Evolutionary conservation across 1,140 invertebrate species (phyloP), one percentile per base, ranked within the genome.

Genomic region (Schmidtea mediterranea): DNA sequence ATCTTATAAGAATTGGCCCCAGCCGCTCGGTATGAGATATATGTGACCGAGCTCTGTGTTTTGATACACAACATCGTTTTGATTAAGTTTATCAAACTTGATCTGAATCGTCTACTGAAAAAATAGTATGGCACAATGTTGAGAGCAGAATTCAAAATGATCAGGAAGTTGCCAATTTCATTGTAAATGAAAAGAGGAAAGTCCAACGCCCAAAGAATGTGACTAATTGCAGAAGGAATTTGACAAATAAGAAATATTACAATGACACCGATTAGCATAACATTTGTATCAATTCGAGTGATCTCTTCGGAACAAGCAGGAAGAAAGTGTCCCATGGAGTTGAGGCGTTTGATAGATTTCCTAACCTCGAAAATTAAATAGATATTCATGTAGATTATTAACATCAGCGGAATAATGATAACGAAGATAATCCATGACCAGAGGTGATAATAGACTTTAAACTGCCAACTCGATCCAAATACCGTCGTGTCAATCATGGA

Each of bases 91-190:
- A 50, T 46, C 10, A 40, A 49, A 6, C 26, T 10, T 32, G 26
- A 32, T 32, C 40, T 3, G 51, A 66, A 66, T 43, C 57, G 55
- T 47, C 56, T 54, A 32, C 62, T 61, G 48, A 66, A 65, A 47
- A 64, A 62, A 50, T 66, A 66, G 55, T 66, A 66, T 48, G 62
- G 63, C 12, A 66, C 57, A 46, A 66, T 62, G 52, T 66, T 66
- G 43, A 63, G 58, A 23, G 62, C 61, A 32, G 62, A 65, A 52
- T 66, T 66, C 10, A 65, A 49, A 13, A 60, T 57, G 36, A 66
- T 58, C 2, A 66, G 52, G 48, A 66, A 62, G 52, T 61, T 63
- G 37, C 55, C 56, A 15, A 61, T 54, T 52, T 66, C 63, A 49
- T 59, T 62, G 2, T 63, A 56, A 9, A 54, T 58, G 49, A 57